Base-by-base conservation (phyloP, 1,140 invertebrate species). In the Bombus cullumanus region DNA sequence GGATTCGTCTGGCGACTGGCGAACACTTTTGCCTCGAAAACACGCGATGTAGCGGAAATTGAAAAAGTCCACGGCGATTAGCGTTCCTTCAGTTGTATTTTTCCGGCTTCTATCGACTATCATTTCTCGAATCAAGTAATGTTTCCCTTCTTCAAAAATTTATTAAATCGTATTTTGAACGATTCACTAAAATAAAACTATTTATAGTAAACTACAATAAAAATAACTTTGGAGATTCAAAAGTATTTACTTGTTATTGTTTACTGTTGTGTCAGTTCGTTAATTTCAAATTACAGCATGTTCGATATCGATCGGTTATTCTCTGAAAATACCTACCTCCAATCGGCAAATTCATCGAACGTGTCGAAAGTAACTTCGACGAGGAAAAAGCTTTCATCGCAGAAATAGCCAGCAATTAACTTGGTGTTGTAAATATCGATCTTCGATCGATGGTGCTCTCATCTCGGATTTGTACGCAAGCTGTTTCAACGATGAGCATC, bases 41-140 rank as follows among this genome's bases (percentile, higher is more conserved):
- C 76, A 53, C 47, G 34, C 57, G 39, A 73, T 68, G 37, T 9
- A 39, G 59, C n/a, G 31, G 62, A 89, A 86, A 89, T 86, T 86
- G 77, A 78, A 78, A 76, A 86, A 83, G 53, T 81, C 82, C 25
- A n/a, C 22, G 37, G 37, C 59, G 47, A 88, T 88, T 88, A 89
- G 83, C 76, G 69, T 86, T 47, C 34, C 6, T 37, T 53, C 77
- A 1, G 39, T 80, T 37, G 59, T 13, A 41, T 69, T 66, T 47
- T 37, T 62, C 43, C n/a, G 4, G 28, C 47, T 53, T 34, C 41
- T 1, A 47, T 53, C 31, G 41, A 28, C 10, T 41, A 77, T 41
- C 59, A 15, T n/a, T 64, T 25, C 5, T 28, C 47, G 12, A 37
- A 57, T 57, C 15, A 13, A 15, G 13, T 25, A n/a, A 39, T 6